Conservation (phyloP, 2,888 invertebrate genomes). For the Allacma fusca region DNA sequence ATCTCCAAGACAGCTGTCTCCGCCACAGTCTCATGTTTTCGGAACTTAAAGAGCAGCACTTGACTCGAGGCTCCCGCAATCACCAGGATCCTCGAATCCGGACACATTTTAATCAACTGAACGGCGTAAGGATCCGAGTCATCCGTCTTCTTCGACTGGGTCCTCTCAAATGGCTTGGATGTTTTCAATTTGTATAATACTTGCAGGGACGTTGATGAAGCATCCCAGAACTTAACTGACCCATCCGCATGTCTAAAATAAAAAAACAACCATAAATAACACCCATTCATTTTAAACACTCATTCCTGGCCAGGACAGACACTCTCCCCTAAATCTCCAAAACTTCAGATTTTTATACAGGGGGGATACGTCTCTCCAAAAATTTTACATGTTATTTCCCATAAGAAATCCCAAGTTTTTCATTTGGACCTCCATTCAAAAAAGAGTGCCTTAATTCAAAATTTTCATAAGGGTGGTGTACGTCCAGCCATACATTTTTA, state of each 20-base stretch:
- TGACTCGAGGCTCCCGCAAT: constrained; percentile 92
- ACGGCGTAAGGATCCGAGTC: constrained; percentile 87
- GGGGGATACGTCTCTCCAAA: too few species aligned
- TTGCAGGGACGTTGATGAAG: constrained; percentile 93
- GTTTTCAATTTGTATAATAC: constrained; percentile 98
- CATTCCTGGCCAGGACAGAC: too few species aligned
- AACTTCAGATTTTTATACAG: too few species aligned
- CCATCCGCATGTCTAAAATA: constrained; percentile 91
- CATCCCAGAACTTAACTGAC: constrained; percentile 99
- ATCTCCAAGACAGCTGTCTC: constrained; percentile 86
- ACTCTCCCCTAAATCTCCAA: too few species aligned
- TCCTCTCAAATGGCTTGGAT: constrained; percentile 79
- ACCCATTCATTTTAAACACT: background rate
- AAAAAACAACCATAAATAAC: constrained; percentile 2
- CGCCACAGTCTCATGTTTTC: constrained; percentile 84
- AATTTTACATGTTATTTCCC: too few species aligned
- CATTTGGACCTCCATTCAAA: too few species aligned
- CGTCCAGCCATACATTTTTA: too few species aligned
- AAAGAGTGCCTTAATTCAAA: too few species aligned
- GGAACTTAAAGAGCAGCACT: constrained; percentile 94
- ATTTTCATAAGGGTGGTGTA: too few species aligned
- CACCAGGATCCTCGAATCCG: constrained; percentile 88
- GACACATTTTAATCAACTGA: constrained; percentile 88
- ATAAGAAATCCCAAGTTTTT: too few species aligned
- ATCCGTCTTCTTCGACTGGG: constrained; percentile 70